Percentiles rank a stretch among this genome's conserved stretches.
These are phyloP conservation scores for Daboia siamensis DNA, from an alignment of 2,113 vertebrate genomes.

Conservation along the genomic window DNA sequence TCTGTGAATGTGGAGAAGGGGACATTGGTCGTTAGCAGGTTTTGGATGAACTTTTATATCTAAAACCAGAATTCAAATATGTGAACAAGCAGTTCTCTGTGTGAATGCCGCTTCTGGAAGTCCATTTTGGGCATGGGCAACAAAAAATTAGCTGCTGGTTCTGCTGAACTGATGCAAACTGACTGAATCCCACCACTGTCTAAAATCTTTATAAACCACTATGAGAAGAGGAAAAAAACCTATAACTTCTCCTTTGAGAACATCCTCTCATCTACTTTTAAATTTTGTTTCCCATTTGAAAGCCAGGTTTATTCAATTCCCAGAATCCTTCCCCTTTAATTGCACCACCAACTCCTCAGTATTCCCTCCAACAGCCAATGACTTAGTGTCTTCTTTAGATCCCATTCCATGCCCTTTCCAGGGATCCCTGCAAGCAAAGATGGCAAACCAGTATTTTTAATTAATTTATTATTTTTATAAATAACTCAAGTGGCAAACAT, in stretches of 20 bases:
- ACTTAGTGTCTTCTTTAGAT: not conserved
- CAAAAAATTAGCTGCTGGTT: no score
- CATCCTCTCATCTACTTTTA: not conserved
- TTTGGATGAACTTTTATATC: slow-evolving; percentile 63
- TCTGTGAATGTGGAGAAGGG: slow-evolving; percentile 65
- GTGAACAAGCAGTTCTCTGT: no score
- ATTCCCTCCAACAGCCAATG: not conserved
- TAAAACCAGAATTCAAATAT: not conserved
- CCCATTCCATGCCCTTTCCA: not conserved
- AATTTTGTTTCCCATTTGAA: not conserved
- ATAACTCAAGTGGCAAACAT: no score
- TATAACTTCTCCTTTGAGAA: not conserved
- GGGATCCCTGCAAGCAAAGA: not conserved
- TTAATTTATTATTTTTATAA: no score
- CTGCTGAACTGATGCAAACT: no score
- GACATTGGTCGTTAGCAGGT: slow-evolving; percentile 69
- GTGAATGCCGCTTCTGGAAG: no score
- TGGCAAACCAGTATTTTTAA: not conserved
- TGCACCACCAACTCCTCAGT: not conserved
- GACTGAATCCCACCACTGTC: no score
- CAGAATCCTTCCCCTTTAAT: not conserved
- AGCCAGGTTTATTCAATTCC: not conserved
- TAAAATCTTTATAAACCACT: slow-evolving; percentile 55
- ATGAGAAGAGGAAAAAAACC: not conserved
- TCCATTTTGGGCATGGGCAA: no score